phyloP scores from a whole-genome alignment of 2,113 vertebrate genomes.

The Sorex fumeus region DNA sequence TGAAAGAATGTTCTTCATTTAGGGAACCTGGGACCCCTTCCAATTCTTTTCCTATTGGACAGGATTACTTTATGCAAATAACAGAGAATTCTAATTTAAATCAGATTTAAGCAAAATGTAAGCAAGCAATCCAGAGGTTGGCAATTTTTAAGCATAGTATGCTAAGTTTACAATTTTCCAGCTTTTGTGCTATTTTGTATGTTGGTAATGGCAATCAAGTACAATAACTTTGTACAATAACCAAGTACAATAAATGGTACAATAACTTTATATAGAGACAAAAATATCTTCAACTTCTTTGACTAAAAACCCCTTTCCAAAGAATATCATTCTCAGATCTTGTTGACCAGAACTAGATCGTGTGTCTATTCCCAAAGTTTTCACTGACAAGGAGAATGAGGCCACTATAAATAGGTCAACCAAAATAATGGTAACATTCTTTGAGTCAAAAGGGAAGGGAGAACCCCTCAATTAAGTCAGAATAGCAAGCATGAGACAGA shows the following conservation, averaged over 20 bases:
- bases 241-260: too few relatives aligned
- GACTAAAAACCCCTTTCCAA: not conserved
- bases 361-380: not conserved
- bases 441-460: not conserved
- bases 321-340: not conserved
- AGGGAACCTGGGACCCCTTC: not conserved
- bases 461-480: not conserved
- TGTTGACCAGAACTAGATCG: not conserved
- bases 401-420: not conserved
- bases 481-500: not conserved
- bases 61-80: constrained; percentile 5
- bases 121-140: not conserved
- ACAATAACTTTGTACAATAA: not conserved
- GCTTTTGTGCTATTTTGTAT: constrained; percentile 19
- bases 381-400: not conserved
- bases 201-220: not conserved
- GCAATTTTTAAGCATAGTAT: not conserved
- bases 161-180: not conserved
- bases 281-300: not conserved
- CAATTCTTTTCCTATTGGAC: not conserved
- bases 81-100: constrained; percentile 54
- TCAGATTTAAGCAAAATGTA: constrained; percentile 3
- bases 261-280: not conserved
- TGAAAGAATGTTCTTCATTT: constrained; percentile 10
- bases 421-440: not conserved